These are phyloP conservation scores for Polymixis lichenea DNA, from an alignment of 2,888 invertebrate genomes.

Conservation along the genomic window DNA sequence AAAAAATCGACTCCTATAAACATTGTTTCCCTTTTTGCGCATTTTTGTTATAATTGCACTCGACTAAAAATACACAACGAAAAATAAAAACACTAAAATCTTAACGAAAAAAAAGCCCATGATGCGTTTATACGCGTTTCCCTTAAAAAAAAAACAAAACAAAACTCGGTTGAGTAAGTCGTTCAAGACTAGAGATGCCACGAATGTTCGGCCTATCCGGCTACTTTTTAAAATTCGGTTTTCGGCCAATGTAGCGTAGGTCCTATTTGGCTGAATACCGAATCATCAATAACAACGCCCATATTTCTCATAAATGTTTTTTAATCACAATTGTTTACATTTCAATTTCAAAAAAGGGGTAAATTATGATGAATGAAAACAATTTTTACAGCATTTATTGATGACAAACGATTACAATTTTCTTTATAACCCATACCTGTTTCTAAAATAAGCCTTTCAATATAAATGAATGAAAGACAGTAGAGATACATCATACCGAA, in stretches of 20 bases:
- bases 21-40: no score
- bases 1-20: no score
- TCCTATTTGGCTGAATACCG: background rate
- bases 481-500: no score
- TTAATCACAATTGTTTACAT: no score
- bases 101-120: background rate
- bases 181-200: conserved; percentile 15
- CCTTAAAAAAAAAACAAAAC: no score
- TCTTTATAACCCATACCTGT: no score
- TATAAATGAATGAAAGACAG: no score
- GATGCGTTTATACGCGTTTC: conserved; percentile 3
- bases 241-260: background rate
- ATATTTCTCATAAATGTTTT: no score
- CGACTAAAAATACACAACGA: no score
- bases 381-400: no score
- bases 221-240: background rate
- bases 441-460: no score
- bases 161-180: conserved; percentile 27
- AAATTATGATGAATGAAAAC: background rate
- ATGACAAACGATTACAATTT: background rate
- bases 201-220: background rate
- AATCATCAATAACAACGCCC: background rate
- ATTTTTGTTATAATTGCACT: no score
- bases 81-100: background rate
- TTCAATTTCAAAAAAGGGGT: background rate